Evolutionary conservation across 53 echinoderm and acorn worm genomes (phyloP), one percentile per base, ranked within the genome.

Genomic region (Echinometra lucunter): DNA sequence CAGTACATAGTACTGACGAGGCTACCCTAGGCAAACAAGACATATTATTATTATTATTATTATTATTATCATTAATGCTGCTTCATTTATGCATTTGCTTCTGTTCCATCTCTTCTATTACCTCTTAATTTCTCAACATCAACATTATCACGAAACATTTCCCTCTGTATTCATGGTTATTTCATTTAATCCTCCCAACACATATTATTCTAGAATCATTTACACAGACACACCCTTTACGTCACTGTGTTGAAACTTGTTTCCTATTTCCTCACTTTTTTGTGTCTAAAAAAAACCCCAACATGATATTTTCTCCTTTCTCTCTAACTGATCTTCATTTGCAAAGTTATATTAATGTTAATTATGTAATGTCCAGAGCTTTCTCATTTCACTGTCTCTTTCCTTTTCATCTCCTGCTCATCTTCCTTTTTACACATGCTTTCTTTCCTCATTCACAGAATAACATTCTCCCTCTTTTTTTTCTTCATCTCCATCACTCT

Each of bases 401-500:
- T 60, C 60, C 23, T 60, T 60, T 60, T 23, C 60, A 2, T 18
- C 60, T 60, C 60, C 60, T 58, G 3, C 19, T 19, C 58, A 58
- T 45, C 55, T 70, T 70, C 70, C 3, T 70, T 11, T 32, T 12
- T 11, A 34, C n/a, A n/a, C n/a, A n/a, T n/a, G n/a, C 30, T 30
- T 32, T 70, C 70, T n/a, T 32, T 10, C 32, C 10, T 32, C 35
- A 35, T 37, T 38, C 53, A 57, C n/a, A n/a, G n/a, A n/a, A n/a
- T n/a, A n/a, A n/a, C 53, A 49, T 57, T 44, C 35, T 40, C 45
- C 44, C 74, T 13, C n/a, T 38, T 63, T 44, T 82, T 60, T 60
- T 81, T 82, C 40, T 95, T 66, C 72, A 37, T 91, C n/a, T 37
- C 28, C 44, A 4, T 72, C n/a, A n/a, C n/a, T n/a, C n/a, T 57